Percentiles rank a stretch among this genome's conserved stretches.
Conservation (phyloP, 1,140 invertebrate species). For the Stegodyphus mimosarum region DNA sequence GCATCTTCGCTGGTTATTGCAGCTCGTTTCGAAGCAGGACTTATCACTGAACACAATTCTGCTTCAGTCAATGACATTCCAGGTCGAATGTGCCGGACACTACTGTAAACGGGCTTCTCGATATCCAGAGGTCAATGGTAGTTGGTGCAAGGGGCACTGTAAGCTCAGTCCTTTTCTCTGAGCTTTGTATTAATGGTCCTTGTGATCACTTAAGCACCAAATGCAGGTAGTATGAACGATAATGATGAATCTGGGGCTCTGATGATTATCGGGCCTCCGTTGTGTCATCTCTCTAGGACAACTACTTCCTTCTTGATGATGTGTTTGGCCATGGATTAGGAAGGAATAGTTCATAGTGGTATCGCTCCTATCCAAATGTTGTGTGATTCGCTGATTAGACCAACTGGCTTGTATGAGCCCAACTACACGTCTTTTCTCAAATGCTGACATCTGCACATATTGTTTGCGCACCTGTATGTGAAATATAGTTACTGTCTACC, state of each 20-base stretch:
- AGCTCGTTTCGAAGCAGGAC: neutral
- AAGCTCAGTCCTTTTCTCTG: neutral
- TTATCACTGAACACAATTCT: slow-evolving; percentile 9
- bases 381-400: neutral
- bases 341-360: neutral
- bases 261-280: neutral
- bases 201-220: neutral
- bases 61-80: neutral
- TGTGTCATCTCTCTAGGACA: neutral
- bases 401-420: neutral
- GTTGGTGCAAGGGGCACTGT: neutral
- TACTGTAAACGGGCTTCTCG: slow-evolving; percentile 5
- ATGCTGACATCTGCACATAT: neutral
- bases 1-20: slow-evolving; percentile 4
- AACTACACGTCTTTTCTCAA: slow-evolving; percentile 6
- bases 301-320: slow-evolving; percentile 4
- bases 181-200: slow-evolving; percentile 10
- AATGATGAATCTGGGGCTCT: neutral
- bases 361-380: neutral
- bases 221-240: too few species aligned
- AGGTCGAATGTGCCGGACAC: slow-evolving; percentile 4
- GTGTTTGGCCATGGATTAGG: neutral
- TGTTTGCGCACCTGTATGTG: too few species aligned
- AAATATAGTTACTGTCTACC: too few species aligned
- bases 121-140: slow-evolving; percentile 5